Evolutionary conservation across 2,797 vertebrate genomes (phyloP).

Genomic region (Gymnodraco acuticeps): DNA sequence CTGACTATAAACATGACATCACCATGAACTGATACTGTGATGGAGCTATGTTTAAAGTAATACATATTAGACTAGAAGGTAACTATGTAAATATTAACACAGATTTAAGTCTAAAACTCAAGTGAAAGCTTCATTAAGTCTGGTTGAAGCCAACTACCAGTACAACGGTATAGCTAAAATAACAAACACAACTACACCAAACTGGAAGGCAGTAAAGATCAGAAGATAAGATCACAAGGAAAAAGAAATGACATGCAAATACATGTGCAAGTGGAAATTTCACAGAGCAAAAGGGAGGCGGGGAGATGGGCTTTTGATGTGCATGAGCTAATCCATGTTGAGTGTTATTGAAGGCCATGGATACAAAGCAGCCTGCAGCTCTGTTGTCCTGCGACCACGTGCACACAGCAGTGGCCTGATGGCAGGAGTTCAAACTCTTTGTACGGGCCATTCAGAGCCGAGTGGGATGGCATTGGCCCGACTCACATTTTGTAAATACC

Average conservation of each 20-base stretch:
- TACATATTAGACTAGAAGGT: not conserved
- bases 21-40: not conserved
- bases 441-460: slow-evolving; percentile 1
- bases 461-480: slow-evolving; percentile 15
- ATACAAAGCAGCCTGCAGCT: not conserved
- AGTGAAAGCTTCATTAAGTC: not conserved
- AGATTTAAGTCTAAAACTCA: not conserved
- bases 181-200: not conserved
- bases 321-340: not conserved
- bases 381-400: not conserved
- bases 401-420: not conserved
- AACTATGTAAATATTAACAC: not conserved
- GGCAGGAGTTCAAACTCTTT: slow-evolving; percentile 20
- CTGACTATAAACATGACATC: slow-evolving; percentile 2
- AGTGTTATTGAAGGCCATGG: not conserved
- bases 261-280: not conserved
- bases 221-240: not conserved
- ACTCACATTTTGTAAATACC: slow-evolving; percentile 51
- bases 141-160: not conserved
- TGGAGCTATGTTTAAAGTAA: not conserved
- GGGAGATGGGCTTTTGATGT: not conserved
- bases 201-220: not conserved
- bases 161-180: not conserved
- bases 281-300: not conserved
- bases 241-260: slow-evolving; percentile 1